A percentile compares a stretch with the other conserved stretches of the same genome.
Evolutionary conservation across 2,888 invertebrate genomes (phyloP).

Genomic region (Drosophila pseudotakahashii): DNA sequence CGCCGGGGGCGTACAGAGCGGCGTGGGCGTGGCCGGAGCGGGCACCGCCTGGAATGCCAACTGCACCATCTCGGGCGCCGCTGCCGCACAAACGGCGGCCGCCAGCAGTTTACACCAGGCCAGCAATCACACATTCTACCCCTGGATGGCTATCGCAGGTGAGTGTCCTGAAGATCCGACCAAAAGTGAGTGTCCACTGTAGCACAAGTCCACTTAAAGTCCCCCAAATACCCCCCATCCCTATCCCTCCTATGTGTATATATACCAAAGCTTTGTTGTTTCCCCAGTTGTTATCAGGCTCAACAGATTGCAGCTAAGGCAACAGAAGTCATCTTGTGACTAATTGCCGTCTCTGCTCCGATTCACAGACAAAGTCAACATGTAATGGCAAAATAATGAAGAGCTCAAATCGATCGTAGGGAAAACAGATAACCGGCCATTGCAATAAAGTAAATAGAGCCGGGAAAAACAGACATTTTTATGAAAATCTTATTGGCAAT

Average conservation of each 20-base stretch:
- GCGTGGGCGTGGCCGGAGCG: constrained; percentile 85
- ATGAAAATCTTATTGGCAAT: not conserved
- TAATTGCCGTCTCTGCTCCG: constrained; percentile 7
- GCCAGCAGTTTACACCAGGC: constrained; percentile 95
- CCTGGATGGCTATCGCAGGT: constrained; percentile 99
- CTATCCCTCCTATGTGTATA: not conserved
- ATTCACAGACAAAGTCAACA: constrained; percentile 24
- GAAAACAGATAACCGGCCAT: not conserved
- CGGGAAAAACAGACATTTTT: not conserved
- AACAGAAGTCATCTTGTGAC: constrained; percentile 10
- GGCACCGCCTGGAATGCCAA: constrained; percentile 94
- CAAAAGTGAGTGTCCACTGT: constrained; percentile 71
- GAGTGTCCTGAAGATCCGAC: constrained; percentile 85
- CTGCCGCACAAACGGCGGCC: constrained; percentile 90
- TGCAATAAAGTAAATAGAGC: not conserved
- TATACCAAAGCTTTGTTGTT: constrained; percentile 26
- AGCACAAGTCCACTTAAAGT: constrained; percentile 43
- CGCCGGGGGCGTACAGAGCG: constrained; percentile 88
- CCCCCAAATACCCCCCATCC: not conserved
- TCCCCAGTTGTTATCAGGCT: constrained; percentile 21
- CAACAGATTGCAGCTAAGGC: constrained; percentile 7
- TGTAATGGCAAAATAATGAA: not conserved
- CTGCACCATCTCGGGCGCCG: constrained; percentile 91
- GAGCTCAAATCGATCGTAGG: not conserved
- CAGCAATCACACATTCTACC: constrained; percentile 97